Percentiles rank a stretch among this genome's conserved stretches.
phyloP scores from a whole-genome alignment of 2,113 vertebrate species.

The Nesoenas mayeri region DNA sequence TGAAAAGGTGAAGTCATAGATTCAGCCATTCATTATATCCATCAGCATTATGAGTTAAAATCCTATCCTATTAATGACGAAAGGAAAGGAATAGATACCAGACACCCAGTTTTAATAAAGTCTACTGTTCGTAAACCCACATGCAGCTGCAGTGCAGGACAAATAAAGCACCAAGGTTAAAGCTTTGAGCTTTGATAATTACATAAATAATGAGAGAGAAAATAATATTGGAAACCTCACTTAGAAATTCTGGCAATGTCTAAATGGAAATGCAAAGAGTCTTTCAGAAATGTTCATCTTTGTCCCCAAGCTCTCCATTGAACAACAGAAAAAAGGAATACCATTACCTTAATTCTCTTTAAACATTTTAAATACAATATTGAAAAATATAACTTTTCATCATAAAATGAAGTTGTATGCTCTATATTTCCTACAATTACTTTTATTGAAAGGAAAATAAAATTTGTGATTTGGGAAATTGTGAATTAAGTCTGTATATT shows the following conservation, averaged over 20 bases:
- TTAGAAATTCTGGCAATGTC: neutral
- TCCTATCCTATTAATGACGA: conserved; percentile 6
- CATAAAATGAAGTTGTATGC: neutral
- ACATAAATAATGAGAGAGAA: conserved; percentile 19
- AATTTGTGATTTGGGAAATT: neutral
- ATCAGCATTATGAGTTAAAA: conserved; percentile 39
- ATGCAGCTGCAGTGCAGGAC: neutral
- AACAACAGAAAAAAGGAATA: neutral
- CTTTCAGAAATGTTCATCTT: neutral
- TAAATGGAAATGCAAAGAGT: neutral
- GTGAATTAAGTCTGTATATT: neutral
- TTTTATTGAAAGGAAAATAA: neutral
- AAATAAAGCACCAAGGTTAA: conserved; percentile 45
- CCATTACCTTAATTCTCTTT: neutral
- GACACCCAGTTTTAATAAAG: neutral
- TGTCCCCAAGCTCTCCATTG: neutral
- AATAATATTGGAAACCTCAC: neutral
- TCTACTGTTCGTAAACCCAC: conserved; percentile 6
- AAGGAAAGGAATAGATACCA: neutral
- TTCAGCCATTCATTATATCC: conserved; percentile 8
- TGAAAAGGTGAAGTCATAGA: neutral
- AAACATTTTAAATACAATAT: neutral
- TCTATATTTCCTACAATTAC: neutral
- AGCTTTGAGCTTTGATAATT: conserved; percentile 15
- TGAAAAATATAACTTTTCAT: neutral